Conservation (phyloP, 2,113 vertebrate species). For the Aldabrachelys gigantea region DNA sequence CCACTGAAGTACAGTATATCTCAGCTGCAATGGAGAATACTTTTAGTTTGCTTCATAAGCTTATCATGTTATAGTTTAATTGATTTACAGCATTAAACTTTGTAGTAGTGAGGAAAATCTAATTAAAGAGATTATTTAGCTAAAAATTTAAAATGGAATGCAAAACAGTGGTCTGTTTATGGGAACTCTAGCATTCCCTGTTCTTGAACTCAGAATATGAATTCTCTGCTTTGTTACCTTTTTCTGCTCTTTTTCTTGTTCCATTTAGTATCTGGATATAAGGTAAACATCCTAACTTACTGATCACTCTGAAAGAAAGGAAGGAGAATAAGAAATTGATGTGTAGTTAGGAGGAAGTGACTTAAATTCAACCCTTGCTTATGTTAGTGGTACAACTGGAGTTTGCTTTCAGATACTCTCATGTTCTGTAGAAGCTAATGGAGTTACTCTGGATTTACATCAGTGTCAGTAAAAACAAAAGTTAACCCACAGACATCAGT, state of each 20-base stretch:
- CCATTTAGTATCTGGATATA: background rate
- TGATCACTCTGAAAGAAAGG: background rate
- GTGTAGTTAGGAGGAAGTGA: background rate
- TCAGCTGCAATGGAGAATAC: background rate
- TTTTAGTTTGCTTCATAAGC: background rate
- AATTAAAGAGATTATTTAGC: background rate
- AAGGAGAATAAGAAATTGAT: background rate
- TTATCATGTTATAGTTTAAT: background rate
- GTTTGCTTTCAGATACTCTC: background rate
- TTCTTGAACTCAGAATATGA: background rate
- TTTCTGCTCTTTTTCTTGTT: background rate
- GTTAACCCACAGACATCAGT: background rate
- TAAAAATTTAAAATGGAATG: background rate
- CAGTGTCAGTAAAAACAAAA: background rate
- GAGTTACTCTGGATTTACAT: background rate
- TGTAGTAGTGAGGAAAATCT: background rate
- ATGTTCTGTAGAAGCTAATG: background rate
- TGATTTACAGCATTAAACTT: background rate
- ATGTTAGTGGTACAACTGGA: background rate
- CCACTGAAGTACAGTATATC: background rate
- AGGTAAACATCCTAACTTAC: background rate
- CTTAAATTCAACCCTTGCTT: background rate
- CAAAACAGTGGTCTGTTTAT: background rate
- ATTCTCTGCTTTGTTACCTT: background rate
- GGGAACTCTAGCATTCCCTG: background rate